Evolutionary conservation across 2,888 invertebrate species (phyloP), one percentile per base, ranked within the genome.

Genomic region (Diplolepis rosae): DNA sequence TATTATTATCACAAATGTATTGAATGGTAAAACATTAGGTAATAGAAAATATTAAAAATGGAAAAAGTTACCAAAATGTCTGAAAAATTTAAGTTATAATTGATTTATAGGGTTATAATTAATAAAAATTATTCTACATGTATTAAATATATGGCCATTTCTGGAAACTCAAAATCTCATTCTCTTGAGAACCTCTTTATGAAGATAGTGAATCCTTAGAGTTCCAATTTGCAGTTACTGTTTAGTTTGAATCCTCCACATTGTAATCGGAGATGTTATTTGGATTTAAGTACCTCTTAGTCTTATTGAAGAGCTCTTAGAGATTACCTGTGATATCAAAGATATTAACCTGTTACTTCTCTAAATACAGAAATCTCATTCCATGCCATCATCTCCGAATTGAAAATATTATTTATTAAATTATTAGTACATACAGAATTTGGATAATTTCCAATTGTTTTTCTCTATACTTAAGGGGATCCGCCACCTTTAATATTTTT

Each of bases 141-240:
- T 39, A 61, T 54, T 18, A 4, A 18, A 39, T 39, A 6, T 61
- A 39, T 4, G 24, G 35, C 22, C n/a, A 27, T 24, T 27, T n/a
- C 7, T 39, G 4, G 39, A 42, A 61, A 24, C 24, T 61, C n/a
- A 42, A 27, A 61, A 35, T 13, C 22, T 56, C 35, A 56, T 56
- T 56, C 7, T 56, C 35, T 56, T 6, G 11, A 56, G 35, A 32
- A 39, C 7, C 61, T 61, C 61, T 39, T 61, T 42, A 24, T 15
- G 11, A 24, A 39, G 61, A 39, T 35, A 27, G 39, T 27, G 24
- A 39, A 61, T 61, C 39, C 39, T 39, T 15, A 22, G 18, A 39
- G n/a, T 22, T 61, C 39, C n/a, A 61, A 61, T 61, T 61, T 61
- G 61, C 61, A 61, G 61, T 61, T 39, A 61, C 61, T 61, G 24